Evolutionary conservation across 2,888 invertebrate genomes (phyloP).

Genomic region (Didymodactylos carnosus): DNA sequence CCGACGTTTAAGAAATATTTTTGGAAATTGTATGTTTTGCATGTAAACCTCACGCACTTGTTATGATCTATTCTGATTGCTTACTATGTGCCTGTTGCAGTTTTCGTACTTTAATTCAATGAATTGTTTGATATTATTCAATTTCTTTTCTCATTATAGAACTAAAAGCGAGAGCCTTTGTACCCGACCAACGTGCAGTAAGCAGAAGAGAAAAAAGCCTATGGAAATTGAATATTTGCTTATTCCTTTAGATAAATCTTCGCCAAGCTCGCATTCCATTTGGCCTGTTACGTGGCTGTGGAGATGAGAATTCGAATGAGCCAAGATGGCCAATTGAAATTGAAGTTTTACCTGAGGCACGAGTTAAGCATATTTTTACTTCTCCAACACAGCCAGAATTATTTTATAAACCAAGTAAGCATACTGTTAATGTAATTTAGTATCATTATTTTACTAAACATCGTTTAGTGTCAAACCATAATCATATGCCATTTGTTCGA

Average conservation of each 20-base stretch:
- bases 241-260: not conserved
- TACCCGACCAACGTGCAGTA: not conserved
- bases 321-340: conserved; percentile 28
- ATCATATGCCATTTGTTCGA: conserved; percentile 2
- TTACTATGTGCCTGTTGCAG: too few relatives aligned
- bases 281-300: not conserved
- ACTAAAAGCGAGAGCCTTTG: not conserved
- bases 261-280: not conserved
- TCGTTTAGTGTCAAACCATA: not conserved
- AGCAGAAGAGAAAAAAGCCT: not conserved
- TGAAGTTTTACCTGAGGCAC: conserved; percentile 57
- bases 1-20: too few relatives aligned
- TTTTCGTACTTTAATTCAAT: too few relatives aligned
- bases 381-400: conserved; percentile 54
- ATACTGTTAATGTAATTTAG: not conserved
- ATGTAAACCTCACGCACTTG: too few relatives aligned
- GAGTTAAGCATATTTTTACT: conserved; percentile 55
- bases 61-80: too few relatives aligned
- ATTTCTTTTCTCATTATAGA: not conserved
- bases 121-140: not conserved
- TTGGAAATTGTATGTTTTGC: too few relatives aligned
- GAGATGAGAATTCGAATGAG: conserved; percentile 3
- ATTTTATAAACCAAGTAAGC: conserved; percentile 42
- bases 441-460: not conserved
- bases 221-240: not conserved